Evolutionary conservation across 2,888 invertebrate genomes (phyloP).

Genomic region (Nomada goodeniana): DNA sequence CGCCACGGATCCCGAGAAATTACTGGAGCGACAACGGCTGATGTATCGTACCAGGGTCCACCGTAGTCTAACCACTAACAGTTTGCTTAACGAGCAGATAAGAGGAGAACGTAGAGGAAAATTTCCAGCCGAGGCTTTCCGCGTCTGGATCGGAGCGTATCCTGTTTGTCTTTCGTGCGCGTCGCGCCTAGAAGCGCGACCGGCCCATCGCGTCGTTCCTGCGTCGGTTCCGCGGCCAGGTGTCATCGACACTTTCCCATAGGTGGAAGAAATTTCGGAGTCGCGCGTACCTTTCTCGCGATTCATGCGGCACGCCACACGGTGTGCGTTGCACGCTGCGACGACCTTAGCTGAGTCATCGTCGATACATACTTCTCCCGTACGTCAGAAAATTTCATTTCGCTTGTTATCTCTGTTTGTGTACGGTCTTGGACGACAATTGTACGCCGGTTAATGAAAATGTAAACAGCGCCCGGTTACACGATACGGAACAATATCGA

Average conservation of each 20-base stretch:
- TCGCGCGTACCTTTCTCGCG: slow-evolving; percentile 36
- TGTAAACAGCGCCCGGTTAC: slow-evolving; percentile 17
- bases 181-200: neutral
- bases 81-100: slow-evolving; percentile 62
- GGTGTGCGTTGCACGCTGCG: no score
- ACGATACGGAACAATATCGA: neutral
- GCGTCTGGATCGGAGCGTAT: neutral
- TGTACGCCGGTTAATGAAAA: slow-evolving; percentile 14
- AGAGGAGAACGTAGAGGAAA: slow-evolving; percentile 58
- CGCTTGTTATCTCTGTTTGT: slow-evolving; percentile 33
- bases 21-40: slow-evolving; percentile 44
- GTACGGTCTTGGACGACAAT: slow-evolving; percentile 6
- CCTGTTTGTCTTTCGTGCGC: neutral
- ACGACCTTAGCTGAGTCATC: slow-evolving; percentile 34
- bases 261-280: neutral
- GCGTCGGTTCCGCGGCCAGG: no score
- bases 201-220: no score
- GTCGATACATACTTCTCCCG: slow-evolving; percentile 7
- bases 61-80: slow-evolving; percentile 52
- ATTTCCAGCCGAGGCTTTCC: slow-evolving; percentile 53
- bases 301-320: no score
- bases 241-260: neutral
- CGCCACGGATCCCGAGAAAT: slow-evolving; percentile 39
- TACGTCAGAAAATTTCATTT: slow-evolving; percentile 47
- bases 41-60: slow-evolving; percentile 51